phyloP scores from a whole-genome alignment of 2,888 invertebrate species.

The Tanypteryx hageni region DNA sequence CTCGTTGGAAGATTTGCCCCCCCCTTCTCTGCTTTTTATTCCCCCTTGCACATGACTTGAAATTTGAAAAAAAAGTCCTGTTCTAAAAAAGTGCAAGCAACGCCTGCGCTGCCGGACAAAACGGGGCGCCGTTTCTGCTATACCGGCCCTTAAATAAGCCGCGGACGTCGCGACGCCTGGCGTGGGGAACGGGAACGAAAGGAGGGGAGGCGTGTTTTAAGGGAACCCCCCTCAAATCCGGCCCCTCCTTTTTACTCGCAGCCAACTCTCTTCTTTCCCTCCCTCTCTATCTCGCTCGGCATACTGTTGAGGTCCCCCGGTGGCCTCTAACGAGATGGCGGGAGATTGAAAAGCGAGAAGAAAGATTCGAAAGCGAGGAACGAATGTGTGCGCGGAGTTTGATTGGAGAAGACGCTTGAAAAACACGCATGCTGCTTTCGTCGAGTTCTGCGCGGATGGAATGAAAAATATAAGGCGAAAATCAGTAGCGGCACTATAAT shows the following conservation, averaged over 20 bases:
- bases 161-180: constrained; percentile 77
- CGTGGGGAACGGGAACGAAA: constrained; percentile 64
- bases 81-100: constrained; percentile 72
- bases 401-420: too few relatives aligned
- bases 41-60: constrained; percentile 71
- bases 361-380: neutral
- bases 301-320: neutral
- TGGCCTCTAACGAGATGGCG: neutral
- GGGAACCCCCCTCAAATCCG: constrained; percentile 7
- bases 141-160: constrained; percentile 80
- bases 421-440: too few relatives aligned
- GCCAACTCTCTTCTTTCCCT: neutral
- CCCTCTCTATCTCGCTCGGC: neutral
- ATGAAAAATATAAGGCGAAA: too few relatives aligned
- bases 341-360: neutral
- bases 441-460: too few relatives aligned
- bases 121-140: constrained; percentile 76
- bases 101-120: constrained; percentile 78
- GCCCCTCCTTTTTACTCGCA: constrained; percentile 2
- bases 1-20: constrained; percentile 48
- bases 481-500: too few relatives aligned
- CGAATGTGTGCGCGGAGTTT: too few relatives aligned
- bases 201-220: constrained; percentile 11
- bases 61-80: constrained; percentile 68
- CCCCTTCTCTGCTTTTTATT: constrained; percentile 67